Conservation (phyloP, 1,140 invertebrate species). For the Battus philenor region DNA sequence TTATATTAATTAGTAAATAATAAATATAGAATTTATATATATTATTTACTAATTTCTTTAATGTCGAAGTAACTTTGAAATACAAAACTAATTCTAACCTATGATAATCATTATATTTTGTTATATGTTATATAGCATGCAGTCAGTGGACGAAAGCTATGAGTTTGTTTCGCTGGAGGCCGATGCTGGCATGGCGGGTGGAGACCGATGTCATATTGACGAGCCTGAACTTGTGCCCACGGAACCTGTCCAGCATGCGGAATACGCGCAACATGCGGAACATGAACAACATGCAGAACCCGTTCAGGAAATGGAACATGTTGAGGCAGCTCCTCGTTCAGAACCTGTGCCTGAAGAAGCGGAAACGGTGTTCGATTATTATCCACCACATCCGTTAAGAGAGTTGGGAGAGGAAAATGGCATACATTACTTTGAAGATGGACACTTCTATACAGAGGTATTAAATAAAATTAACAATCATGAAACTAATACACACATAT, state of each 20-base stretch:
- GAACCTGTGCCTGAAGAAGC: neutral
- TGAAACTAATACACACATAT: too few relatives aligned
- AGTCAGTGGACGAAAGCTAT: slow-evolving; percentile 72
- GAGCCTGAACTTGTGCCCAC: neutral
- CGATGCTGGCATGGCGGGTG: slow-evolving; percentile 40
- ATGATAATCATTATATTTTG: too few relatives aligned
- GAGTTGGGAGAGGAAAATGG: slow-evolving; percentile 82
- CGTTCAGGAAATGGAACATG: neutral
- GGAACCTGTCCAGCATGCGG: neutral
- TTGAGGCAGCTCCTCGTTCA: neutral
- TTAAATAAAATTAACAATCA: too few relatives aligned
- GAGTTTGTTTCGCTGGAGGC: slow-evolving; percentile 61
- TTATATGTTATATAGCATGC: slow-evolving; percentile 46
- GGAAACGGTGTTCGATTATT: slow-evolving; percentile 53
- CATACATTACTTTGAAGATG: slow-evolving; percentile 93
- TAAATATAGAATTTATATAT: too few relatives aligned
- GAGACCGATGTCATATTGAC: slow-evolving; percentile 31
- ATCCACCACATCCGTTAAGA: slow-evolving; percentile 68
- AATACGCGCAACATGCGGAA: neutral
- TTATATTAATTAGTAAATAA: too few relatives aligned
- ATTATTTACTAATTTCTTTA: too few relatives aligned
- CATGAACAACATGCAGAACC: neutral
- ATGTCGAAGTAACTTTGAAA: too few relatives aligned
- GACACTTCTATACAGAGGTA: slow-evolving; percentile 95
- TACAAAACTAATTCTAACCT: too few relatives aligned